Evolutionary conservation across 2,797 vertebrate species (phyloP), one percentile per base, ranked within the genome.

Genomic region (Silurus lanzhouensis): DNA sequence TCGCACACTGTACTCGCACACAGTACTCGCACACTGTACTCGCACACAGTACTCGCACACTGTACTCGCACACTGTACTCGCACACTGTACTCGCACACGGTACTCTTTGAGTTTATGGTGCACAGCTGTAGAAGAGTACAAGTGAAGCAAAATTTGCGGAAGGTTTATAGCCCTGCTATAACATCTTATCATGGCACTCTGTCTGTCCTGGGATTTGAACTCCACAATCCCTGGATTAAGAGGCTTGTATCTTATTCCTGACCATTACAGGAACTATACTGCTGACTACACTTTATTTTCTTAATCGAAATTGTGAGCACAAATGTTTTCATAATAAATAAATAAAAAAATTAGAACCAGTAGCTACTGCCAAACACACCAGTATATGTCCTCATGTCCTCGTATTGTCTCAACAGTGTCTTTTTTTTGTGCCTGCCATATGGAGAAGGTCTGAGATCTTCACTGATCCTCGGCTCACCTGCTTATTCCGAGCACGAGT

Each of bases 371-470:
- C 63, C n/a, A 52, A 20, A 81, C 46, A 48, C 14, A 64, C 25
- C 46, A 81, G n/a, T 52, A 52, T 52, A 10, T 52, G 48, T 52
- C 48, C 48, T 52, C 22, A 64, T 12, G 63, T 48, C 20, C 60
- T 46, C 8, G 15, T 1, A 38, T 46, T 17, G 22, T 63, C 13
- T 46, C 58, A 64, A 13, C 6, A 25, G 22, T 66, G 46, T 81
- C 15, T 81, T 46, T 52, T 52, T 81, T 46, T 25, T 27, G 38
- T 66, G 44, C 15, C 17, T 27, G 78, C 78, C 78, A 81, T 66
- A 84, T 83, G 67, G 82, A 83, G 20, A 38, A n/a, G 79, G 38
- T 84, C 75, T 85, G 78, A 76, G 72, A 66, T 67, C 72, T 84
- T 48, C 14, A 82, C 6, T 72, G 67, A 57, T 70, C 52, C 61